Evolutionary conservation across 2,797 vertebrate species (phyloP).

Genomic region (Ispidina lecontei): DNA sequence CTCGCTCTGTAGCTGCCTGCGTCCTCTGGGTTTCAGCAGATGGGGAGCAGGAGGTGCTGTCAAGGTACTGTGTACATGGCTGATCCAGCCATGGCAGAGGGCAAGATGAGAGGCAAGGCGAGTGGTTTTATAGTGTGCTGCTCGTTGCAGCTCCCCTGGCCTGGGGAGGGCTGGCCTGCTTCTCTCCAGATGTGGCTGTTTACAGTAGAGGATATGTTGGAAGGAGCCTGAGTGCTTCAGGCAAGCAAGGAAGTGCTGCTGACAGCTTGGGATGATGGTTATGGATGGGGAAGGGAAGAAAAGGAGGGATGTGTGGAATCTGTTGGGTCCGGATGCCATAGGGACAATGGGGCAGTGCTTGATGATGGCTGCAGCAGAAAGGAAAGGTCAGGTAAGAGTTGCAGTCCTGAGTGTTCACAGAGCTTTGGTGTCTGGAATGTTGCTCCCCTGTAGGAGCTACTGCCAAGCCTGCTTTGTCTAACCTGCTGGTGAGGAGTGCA

Average conservation of each 20-base stretch:
- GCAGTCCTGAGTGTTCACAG: background rate
- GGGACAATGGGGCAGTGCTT: background rate
- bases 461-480: background rate
- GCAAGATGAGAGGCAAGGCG: background rate
- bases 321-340: fast-evolving
- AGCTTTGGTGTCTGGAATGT: fast-evolving
- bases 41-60: background rate
- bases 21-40: background rate
- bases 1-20: background rate
- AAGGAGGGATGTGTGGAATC: background rate
- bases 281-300: background rate
- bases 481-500: background rate
- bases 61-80: background rate
- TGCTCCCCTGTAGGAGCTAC: background rate
- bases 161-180: background rate
- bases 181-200: background rate
- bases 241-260: background rate
- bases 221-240: background rate
- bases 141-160: background rate
- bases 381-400: background rate
- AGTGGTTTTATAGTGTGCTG: background rate
- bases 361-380: background rate
- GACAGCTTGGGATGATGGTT: background rate
- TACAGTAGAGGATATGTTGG: background rate
- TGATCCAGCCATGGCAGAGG: background rate